Percentiles rank a stretch among this genome's conserved stretches.
phyloP scores from a whole-genome alignment of 1,140 invertebrate genomes.

The Hyposmocoma kahamanoa region DNA sequence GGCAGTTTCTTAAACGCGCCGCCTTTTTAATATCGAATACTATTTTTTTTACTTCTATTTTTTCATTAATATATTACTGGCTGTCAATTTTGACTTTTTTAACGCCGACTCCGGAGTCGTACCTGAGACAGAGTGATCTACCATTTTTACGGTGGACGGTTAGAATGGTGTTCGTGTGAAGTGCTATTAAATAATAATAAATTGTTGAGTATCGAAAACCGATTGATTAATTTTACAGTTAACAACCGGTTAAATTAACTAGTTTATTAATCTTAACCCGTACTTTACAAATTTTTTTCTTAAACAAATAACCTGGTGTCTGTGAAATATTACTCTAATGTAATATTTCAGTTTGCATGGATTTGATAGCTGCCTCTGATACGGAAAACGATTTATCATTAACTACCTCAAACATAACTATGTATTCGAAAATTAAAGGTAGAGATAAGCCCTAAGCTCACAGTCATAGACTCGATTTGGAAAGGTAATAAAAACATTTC shows the following conservation, averaged over 20 bases:
- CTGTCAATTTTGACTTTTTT: constrained; percentile 55
- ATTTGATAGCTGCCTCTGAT: no score
- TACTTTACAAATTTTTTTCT: neutral
- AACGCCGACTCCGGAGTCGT: constrained; percentile 21
- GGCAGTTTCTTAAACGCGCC: constrained; percentile 54
- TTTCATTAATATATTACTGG: constrained; percentile 68
- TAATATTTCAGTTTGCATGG: no score
- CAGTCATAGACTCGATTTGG: no score
- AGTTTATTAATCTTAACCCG: neutral
- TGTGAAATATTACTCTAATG: no score
- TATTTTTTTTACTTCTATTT: constrained; percentile 51
- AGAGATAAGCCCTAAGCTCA: no score
- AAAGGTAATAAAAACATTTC: no score
- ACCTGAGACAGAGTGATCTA: constrained; percentile 33
- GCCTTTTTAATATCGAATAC: constrained; percentile 57
- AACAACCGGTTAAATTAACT: constrained; percentile 3
- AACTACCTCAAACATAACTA: no score
- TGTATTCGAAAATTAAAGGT: no score
- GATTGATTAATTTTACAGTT: neutral
- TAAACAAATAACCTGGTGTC: neutral
- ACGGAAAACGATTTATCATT: no score
- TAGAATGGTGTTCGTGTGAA: constrained; percentile 30
- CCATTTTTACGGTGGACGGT: constrained; percentile 35
- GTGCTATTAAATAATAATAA: constrained; percentile 29
- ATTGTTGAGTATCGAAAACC: neutral